A percentile compares a stretch with the other conserved stretches of the same genome.
Evolutionary conservation across 2,888 invertebrate species (phyloP).

Genomic region (Drosophila neoperkinsi): DNA sequence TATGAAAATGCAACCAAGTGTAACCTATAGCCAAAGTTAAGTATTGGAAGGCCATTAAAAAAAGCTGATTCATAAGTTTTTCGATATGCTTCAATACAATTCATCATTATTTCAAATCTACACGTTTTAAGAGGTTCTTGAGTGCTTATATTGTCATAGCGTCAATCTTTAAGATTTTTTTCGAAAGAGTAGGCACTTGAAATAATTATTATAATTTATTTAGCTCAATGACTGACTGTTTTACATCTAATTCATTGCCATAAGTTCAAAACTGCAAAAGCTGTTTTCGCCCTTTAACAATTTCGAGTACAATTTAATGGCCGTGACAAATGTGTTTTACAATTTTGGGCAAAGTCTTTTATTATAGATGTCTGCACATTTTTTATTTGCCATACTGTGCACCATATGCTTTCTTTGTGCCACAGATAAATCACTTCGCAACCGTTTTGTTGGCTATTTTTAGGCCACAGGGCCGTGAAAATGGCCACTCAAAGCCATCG

Average conservation of each 20-base stretch:
- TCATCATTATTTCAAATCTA: neutral
- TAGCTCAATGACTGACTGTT: conserved; percentile 17
- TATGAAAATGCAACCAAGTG: conserved; percentile 40
- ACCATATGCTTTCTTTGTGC: conserved; percentile 24
- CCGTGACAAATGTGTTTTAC: conserved; percentile 6
- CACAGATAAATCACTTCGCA: conserved; percentile 60
- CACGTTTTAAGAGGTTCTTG: neutral
- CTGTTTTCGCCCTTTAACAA: neutral
- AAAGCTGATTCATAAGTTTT: conserved; percentile 6
- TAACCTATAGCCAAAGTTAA: conserved; percentile 23
- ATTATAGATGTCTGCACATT: conserved; percentile 10
- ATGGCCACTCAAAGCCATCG: conserved; percentile 63
- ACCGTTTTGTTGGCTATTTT: conserved; percentile 58
- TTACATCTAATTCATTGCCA: neutral
- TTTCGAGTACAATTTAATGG: conserved; percentile 28
- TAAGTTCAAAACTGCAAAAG: neutral
- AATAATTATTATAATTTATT: conserved; percentile 24
- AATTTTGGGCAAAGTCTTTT: conserved; percentile 2
- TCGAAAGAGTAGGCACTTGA: neutral
- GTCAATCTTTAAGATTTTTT: neutral
- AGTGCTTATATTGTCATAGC: neutral
- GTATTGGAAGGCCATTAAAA: conserved; percentile 3
- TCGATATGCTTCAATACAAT: neutral
- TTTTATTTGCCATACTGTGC: conserved; percentile 12
- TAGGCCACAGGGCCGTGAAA: conserved; percentile 49